Evolutionary conservation across 2,888 invertebrate genomes (phyloP).

Genomic region (Diogma glabrata): DNA sequence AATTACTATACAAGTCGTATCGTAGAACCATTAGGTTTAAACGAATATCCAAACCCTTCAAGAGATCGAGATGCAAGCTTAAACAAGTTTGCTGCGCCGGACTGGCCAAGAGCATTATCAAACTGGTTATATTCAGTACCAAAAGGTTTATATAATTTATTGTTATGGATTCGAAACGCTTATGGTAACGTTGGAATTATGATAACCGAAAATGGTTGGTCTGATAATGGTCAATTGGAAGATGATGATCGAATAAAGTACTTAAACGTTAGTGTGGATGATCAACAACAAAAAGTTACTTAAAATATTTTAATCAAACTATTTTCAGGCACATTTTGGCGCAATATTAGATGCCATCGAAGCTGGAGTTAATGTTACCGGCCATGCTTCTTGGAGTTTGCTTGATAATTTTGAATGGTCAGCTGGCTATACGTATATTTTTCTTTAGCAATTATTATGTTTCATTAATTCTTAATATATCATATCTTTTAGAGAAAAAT

Average conservation of each 20-base stretch:
- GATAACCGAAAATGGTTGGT: conserved; percentile 6
- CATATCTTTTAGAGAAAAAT: no score
- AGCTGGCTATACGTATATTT: conserved; percentile 41
- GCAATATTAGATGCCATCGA: conserved; percentile 23
- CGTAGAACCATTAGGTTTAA: conserved; percentile 11
- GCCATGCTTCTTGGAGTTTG: conserved; percentile 49
- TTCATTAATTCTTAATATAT: no score
- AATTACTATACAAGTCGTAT: conserved; percentile 27
- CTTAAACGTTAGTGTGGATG: conserved; percentile 1
- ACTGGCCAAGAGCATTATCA: not conserved
- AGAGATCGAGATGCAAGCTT: not conserved
- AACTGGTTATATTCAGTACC: not conserved
- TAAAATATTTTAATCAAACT: no score
- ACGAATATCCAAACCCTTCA: not conserved
- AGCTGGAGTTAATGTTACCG: conserved; percentile 37
- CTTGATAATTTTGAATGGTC: conserved; percentile 57
- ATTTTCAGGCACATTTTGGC: conserved; percentile 25
- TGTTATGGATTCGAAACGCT: not conserved
- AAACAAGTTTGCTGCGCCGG: no score
- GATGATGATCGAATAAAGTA: conserved; percentile 25
- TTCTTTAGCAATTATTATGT: no score
- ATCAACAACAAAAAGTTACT: not conserved
- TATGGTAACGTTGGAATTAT: not conserved
- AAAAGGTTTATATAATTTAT: not conserved
- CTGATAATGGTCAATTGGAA: conserved; percentile 22